phyloP scores from a whole-genome alignment of 2,797 vertebrate genomes.

The Prionace glauca region DNA sequence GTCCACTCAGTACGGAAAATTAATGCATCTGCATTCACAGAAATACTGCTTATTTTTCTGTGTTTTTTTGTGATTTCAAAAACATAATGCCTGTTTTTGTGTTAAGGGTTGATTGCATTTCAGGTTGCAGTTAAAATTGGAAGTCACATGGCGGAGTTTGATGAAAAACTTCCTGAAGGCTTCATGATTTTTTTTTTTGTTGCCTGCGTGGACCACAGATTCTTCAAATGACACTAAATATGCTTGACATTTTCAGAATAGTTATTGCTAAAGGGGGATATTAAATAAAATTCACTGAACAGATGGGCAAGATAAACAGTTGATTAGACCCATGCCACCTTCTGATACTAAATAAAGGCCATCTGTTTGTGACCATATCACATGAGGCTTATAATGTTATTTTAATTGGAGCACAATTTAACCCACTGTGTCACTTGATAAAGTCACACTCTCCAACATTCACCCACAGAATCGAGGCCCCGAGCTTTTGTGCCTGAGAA shows the following conservation, averaged over 20 bases:
- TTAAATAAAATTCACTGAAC: conserved; percentile 32
- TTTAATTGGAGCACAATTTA: not conserved
- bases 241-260: conserved; percentile 27
- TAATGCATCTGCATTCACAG: not conserved
- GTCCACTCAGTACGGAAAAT: not conserved
- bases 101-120: not conserved
- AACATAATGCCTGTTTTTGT: not conserved
- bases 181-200: not conserved
- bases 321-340: not conserved
- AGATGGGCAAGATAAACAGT: conserved; percentile 31
- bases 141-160: not conserved
- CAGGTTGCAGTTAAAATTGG: not conserved
- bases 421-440: not conserved
- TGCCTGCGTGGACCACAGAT: not conserved
- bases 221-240: conserved; percentile 30
- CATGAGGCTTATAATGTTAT: not conserved
- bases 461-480: no score
- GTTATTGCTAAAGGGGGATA: not conserved
- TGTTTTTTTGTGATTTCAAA: not conserved
- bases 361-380: not conserved
- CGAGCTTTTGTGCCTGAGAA: no score
- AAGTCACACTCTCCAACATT: not conserved
- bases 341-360: not conserved
- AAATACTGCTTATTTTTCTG: not conserved
- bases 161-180: not conserved